phyloP scores from a whole-genome alignment of 2,888 invertebrate species.

The Rhimphoctona megacephalus region DNA sequence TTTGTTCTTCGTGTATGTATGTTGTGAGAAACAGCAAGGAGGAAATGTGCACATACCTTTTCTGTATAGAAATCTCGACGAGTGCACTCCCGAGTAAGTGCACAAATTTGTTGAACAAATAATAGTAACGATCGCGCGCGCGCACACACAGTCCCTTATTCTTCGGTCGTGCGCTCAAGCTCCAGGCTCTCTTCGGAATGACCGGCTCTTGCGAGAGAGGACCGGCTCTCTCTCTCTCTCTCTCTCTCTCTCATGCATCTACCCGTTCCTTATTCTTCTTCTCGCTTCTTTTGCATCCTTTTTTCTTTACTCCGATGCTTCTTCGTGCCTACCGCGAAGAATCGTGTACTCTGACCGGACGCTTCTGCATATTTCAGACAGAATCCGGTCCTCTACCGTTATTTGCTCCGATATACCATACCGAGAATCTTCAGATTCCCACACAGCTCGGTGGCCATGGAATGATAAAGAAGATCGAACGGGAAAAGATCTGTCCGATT shows the following conservation, averaged over 20 bases:
- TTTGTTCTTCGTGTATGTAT: background rate
- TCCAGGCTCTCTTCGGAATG: constrained; percentile 59
- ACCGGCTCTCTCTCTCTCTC: constrained; percentile 39
- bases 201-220: constrained; percentile 38
- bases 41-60: constrained; percentile 32
- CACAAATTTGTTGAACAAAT: constrained; percentile 71
- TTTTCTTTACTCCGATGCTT: constrained; percentile 28
- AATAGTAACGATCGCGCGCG: constrained; percentile 58
- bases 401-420: constrained; percentile 37
- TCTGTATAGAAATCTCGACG: constrained; percentile 52
- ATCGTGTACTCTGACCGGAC: constrained; percentile 64
- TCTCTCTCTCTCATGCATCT: constrained; percentile 53
- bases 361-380: constrained; percentile 70
- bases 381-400: constrained; percentile 70
- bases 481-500: background rate
- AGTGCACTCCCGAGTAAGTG: constrained; percentile 58
- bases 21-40: constrained; percentile 33
- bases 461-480: constrained; percentile 2
- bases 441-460: constrained; percentile 47
- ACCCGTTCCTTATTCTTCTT: constrained; percentile 43
- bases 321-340: constrained; percentile 57
- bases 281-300: constrained; percentile 34
- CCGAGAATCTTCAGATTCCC: constrained; percentile 58
- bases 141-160: constrained; percentile 48
- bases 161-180: constrained; percentile 64